Evolutionary conservation across 23 tunicate species (phyloP).

Genomic region (Halocynthia aurantium): DNA sequence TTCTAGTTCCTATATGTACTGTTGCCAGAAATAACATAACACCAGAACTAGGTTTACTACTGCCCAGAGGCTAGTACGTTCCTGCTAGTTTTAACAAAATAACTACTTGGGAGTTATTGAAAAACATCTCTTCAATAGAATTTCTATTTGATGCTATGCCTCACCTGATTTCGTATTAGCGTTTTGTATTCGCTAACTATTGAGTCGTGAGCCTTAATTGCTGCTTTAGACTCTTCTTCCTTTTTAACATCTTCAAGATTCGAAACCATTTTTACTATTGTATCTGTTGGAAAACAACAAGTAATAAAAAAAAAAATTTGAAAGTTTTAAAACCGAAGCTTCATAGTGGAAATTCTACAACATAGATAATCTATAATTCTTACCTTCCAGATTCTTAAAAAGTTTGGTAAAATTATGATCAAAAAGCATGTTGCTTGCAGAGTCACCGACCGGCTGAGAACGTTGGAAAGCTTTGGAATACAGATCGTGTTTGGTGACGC

Average conservation of each 20-base stretch:
- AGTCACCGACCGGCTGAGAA: conserved; percentile 59
- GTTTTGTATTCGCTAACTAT: conserved; percentile 69
- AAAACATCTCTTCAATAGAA: too few relatives aligned
- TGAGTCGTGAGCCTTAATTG: conserved; percentile 88
- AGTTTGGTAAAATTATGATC: conserved; percentile 75
- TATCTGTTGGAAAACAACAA: conserved; percentile 9
- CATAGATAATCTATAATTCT: not conserved
- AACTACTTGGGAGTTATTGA: not conserved
- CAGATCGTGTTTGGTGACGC: conserved; percentile 67
- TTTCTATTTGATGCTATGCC: too few relatives aligned
- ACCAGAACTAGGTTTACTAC: too few relatives aligned
- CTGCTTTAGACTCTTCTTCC: conserved; percentile 89
- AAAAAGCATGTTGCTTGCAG: conserved; percentile 39
- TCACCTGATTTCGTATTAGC: conserved; percentile 69
- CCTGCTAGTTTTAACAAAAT: too few relatives aligned
- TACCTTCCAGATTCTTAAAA: conserved; percentile 71
- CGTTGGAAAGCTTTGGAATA: conserved; percentile 82
- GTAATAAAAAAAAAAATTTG: too few relatives aligned
- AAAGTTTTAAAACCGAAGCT: too few relatives aligned
- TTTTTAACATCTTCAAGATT: conserved; percentile 88
- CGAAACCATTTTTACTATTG: conserved; percentile 63
- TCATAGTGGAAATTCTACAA: too few relatives aligned
- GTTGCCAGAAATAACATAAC: too few relatives aligned
- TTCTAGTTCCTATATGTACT: too few relatives aligned
- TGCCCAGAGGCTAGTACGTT: not conserved